These are phyloP conservation scores for Leucania comma DNA, from an alignment of 2,888 invertebrate species.

Conservation along the genomic window DNA sequence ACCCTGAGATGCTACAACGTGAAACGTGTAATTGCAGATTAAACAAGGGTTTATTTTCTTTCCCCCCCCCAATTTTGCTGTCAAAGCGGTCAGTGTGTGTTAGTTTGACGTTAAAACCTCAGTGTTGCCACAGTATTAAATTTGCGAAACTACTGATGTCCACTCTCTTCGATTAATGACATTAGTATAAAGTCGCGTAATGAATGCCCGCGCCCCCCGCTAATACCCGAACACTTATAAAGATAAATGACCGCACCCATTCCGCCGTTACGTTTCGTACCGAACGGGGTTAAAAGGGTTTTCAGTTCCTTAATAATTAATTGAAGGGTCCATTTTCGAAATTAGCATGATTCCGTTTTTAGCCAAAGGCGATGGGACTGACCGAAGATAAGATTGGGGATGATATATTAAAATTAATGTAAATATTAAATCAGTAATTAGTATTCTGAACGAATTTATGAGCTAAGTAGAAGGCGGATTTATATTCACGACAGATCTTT, in stretches of 20 bases:
- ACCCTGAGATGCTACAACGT: slow-evolving; percentile 29
- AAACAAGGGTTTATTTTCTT: slow-evolving; percentile 20
- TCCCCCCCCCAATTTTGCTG: slow-evolving; percentile 23
- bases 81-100: slow-evolving; percentile 26
- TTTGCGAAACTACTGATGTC: slow-evolving; percentile 35
- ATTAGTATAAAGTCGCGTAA: slow-evolving; percentile 77
- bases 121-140: slow-evolving; percentile 32
- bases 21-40: slow-evolving; percentile 32
- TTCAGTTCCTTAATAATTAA: slow-evolving; percentile 84
- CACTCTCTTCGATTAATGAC: slow-evolving; percentile 57
- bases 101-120: not conserved
- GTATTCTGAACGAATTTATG: slow-evolving; percentile 33
- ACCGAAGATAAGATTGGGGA: slow-evolving; percentile 58
- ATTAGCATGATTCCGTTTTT: slow-evolving; percentile 80
- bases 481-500: slow-evolving; percentile 28
- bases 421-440: slow-evolving; percentile 52
- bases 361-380: slow-evolving; percentile 56
- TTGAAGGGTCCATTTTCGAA: slow-evolving; percentile 79
- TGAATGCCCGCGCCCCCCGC: slow-evolving; percentile 68
- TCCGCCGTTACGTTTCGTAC: slow-evolving; percentile 73
- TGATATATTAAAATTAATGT: slow-evolving; percentile 56
- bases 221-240: slow-evolving; percentile 81
- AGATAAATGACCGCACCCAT: slow-evolving; percentile 83
- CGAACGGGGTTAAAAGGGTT: slow-evolving; percentile 84
- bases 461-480: slow-evolving; percentile 24